Evolutionary conservation across 37 sponge, comb jelly and placozoan species (phyloP).

Genomic region (Chondrilla cf. caribensis): DNA sequence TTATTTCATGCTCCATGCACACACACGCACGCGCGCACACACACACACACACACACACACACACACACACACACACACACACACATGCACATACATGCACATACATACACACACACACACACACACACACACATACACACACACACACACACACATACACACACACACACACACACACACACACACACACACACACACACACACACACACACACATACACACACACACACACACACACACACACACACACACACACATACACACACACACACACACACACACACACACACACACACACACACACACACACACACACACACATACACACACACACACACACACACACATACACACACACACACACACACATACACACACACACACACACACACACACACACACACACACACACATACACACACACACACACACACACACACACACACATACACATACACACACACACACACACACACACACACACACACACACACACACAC

Average conservation of each 20-base stretch:
- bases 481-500: no score
- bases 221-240: neutral
- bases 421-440: conserved; percentile 5
- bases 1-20: conserved; percentile 9
- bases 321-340: conserved; percentile 37
- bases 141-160: conserved; percentile 37
- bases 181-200: conserved; percentile 41
- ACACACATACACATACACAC: no score
- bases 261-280: conserved; percentile 20
- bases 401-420: conserved; percentile 19
- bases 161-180: conserved; percentile 40
- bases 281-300: conserved; percentile 25
- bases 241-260: conserved; percentile 15
- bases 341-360: conserved; percentile 17
- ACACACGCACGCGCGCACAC: conserved; percentile 6
- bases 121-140: conserved; percentile 33
- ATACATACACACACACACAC: conserved; percentile 43
- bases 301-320: conserved; percentile 24
- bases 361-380: conserved; percentile 9
- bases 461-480: no score
- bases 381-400: conserved; percentile 7
- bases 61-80: conserved; percentile 30
- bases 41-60: no score
- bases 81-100: conserved; percentile 39
- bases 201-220: conserved; percentile 37